phyloP scores from a whole-genome alignment of 2,888 invertebrate species.

The Nymphalis urticae region DNA sequence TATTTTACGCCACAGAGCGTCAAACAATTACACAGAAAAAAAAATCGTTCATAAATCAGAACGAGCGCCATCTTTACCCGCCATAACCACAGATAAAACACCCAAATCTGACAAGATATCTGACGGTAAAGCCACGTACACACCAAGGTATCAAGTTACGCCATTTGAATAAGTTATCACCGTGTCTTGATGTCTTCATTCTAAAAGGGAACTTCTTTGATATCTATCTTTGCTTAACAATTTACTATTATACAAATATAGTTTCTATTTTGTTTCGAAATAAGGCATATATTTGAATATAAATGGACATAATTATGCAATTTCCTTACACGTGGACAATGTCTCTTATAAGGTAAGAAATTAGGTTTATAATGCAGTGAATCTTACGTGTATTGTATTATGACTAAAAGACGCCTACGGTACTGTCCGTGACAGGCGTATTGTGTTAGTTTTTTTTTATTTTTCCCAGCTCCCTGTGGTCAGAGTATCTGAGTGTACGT shows the following conservation, averaged over 20 bases:
- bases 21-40: conserved; percentile 33
- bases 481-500: conserved; percentile 6
- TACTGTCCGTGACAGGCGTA: conserved; percentile 19
- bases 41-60: conserved; percentile 30
- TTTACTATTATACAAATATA: neutral
- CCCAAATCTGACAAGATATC: conserved; percentile 47
- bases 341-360: conserved; percentile 1
- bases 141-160: conserved; percentile 65
- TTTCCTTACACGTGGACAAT: conserved; percentile 3
- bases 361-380: conserved; percentile 14
- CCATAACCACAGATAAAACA: conserved; percentile 39
- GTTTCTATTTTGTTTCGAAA: neutral
- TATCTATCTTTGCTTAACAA: conserved; percentile 24
- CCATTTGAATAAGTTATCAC: conserved; percentile 73
- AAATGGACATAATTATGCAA: neutral
- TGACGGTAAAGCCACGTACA: conserved; percentile 60
- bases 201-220: conserved; percentile 46
- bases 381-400: conserved; percentile 6
- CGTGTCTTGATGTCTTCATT: conserved; percentile 70
- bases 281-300: conserved; percentile 2
- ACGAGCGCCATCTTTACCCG: conserved; percentile 27
- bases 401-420: conserved; percentile 26
- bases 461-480: conserved; percentile 10
- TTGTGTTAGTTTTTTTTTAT: conserved; percentile 9
- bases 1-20: conserved; percentile 20